phyloP scores from a whole-genome alignment of 2,888 invertebrate genomes.

The Macrophya alboannulata region DNA sequence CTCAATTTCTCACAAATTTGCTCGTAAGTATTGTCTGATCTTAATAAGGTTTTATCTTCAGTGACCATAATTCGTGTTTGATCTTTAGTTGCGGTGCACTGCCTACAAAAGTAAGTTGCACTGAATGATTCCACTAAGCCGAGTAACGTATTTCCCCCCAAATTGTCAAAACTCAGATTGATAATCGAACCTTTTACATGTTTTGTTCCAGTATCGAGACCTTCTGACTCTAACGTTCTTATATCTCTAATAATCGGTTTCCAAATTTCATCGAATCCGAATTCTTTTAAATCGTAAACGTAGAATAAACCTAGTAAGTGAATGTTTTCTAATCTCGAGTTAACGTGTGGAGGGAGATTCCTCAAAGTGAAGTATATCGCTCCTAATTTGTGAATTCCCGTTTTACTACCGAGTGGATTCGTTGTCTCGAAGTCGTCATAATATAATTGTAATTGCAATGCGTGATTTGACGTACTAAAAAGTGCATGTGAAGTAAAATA shows the following conservation, averaged over 20 bases:
- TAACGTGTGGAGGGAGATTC: constrained; percentile 59
- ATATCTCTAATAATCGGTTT: constrained; percentile 57
- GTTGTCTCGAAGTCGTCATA: constrained; percentile 61
- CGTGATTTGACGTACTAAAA: constrained; percentile 55
- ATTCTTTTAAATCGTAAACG: constrained; percentile 56
- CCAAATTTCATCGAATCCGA: constrained; percentile 44
- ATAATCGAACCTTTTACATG: constrained; percentile 58
- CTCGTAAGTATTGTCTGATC: constrained; percentile 51
- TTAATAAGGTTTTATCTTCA: constrained; percentile 36
- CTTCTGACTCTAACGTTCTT: constrained; percentile 58
- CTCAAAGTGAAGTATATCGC: constrained; percentile 61
- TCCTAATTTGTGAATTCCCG: constrained; percentile 58
- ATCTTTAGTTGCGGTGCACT: constrained; percentile 60
- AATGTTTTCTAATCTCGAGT: constrained; percentile 57
- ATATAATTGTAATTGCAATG: constrained; percentile 58
- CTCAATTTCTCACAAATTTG: not conserved
- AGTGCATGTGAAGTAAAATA: constrained; percentile 58
- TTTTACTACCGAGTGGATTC: constrained; percentile 57
- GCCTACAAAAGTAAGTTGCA: constrained; percentile 62
- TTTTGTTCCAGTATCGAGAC: constrained; percentile 49
- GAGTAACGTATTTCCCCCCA: constrained; percentile 58
- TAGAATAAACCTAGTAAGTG: constrained; percentile 56
- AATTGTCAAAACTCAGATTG: constrained; percentile 41
- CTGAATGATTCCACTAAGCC: constrained; percentile 63
- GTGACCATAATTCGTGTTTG: constrained; percentile 53